phyloP scores from a whole-genome alignment of 2,888 invertebrate species.

The Dicycla oo region DNA sequence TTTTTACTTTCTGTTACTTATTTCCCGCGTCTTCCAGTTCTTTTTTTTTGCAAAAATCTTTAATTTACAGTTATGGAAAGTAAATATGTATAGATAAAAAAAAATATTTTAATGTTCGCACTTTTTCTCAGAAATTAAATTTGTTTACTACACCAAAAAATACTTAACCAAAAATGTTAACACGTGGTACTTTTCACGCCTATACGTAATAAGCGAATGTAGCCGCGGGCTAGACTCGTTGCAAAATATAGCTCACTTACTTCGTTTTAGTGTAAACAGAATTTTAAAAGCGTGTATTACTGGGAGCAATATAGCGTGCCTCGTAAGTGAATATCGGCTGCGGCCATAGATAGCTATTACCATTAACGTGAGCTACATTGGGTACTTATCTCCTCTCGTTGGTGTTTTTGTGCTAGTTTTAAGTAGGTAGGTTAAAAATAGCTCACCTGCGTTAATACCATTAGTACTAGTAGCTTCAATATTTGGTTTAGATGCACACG shows the following conservation, averaged over 20 bases:
- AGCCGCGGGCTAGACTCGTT: conserved; percentile 22
- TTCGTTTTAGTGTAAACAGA: conserved; percentile 48
- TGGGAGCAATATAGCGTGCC: conserved; percentile 21
- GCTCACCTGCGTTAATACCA: too few species aligned
- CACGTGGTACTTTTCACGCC: neutral
- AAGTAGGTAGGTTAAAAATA: conserved; percentile 16
- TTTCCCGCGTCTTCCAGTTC: too few species aligned
- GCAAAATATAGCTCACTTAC: conserved; percentile 54
- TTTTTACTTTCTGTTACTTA: too few species aligned
- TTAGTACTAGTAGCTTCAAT: too few species aligned
- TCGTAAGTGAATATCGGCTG: conserved; percentile 58
- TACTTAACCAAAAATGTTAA: neutral
- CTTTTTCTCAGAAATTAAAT: neutral
- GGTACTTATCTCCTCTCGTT: conserved; percentile 35
- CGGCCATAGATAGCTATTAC: conserved; percentile 38
- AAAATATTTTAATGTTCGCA: too few species aligned
- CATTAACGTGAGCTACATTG: conserved; percentile 49
- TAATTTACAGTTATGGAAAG: too few species aligned
- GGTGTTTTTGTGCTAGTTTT: conserved; percentile 21
- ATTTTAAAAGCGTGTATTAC: conserved; percentile 52
- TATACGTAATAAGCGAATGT: neutral
- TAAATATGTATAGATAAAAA: too few species aligned
- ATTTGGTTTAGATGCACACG: too few species aligned
- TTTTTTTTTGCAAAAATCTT: too few species aligned
- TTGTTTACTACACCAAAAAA: neutral